phyloP scores from a whole-genome alignment of 2,888 invertebrate species.

The Cepaea hortensis region DNA sequence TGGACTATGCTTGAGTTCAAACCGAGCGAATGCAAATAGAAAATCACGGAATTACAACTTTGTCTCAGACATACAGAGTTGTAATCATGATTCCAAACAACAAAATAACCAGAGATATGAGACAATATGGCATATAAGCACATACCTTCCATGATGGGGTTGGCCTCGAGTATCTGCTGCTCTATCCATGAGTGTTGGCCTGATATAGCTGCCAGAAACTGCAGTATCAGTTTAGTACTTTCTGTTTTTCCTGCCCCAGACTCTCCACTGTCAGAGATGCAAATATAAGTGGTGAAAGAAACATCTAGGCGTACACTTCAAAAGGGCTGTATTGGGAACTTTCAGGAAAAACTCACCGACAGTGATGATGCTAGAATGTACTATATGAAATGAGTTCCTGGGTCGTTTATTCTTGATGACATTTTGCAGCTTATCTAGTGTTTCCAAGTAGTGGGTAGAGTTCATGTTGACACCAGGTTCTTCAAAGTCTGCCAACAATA shows the following conservation, averaged over 20 bases:
- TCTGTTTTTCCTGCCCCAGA: constrained; percentile 99
- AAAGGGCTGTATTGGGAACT: not conserved
- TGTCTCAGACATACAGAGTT: no score
- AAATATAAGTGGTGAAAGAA: not conserved
- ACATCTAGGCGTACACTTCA: not conserved
- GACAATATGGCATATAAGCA: not conserved
- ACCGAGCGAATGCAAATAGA: no score
- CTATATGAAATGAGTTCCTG: no score
- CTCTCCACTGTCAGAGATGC: constrained; percentile 86
- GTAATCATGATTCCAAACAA: no score
- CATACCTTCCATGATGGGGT: constrained; percentile 91
- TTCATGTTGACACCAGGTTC: no score
- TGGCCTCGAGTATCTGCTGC: constrained; percentile 98
- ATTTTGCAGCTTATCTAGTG: no score
- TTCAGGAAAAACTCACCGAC: not conserved
- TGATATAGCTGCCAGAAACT: constrained; percentile 97
- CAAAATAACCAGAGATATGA: no score
- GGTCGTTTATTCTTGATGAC: no score
- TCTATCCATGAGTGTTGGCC: constrained; percentile 99
- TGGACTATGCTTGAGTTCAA: no score
- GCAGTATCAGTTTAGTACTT: constrained; percentile 97
- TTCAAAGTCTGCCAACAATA: no score
- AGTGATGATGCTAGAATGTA: not conserved
- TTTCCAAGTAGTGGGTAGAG: no score
- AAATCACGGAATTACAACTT: no score